Base-by-base conservation (phyloP, 2,113 vertebrate species). In the Origma solitaria region DNA sequence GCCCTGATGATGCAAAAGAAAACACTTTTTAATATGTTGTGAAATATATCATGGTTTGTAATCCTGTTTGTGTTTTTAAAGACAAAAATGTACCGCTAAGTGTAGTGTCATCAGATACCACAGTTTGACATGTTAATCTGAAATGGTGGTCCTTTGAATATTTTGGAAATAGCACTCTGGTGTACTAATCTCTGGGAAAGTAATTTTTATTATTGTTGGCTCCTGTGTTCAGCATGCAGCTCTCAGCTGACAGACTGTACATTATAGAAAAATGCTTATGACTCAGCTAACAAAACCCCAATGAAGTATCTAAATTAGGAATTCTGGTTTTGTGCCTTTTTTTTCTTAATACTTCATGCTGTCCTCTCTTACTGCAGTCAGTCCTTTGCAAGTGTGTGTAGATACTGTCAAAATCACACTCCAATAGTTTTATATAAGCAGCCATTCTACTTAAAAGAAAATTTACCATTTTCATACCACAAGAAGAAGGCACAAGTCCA, bases 121-220 rank as follows among this genome's bases (percentile, higher is more conserved):
- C 28, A 9, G 7, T 25, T 85, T 72, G 86, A 80, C 47, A 23
- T 53, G 49, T 94, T 94, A 92, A 49, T 88, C 82, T 93, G 72
- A 83, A 95, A 56, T 64, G 11, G 22, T 81, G 62, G 35, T 77
- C 60, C 72, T 90, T 83, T 49, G 18, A 71, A 60, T 88, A 25
- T 72, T 90, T 93, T 75, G 47, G 76, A 90, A 94, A 86, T 28
- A 83, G 13, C 64, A 49, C 56, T 80, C 58, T 66, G 42, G 31
- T 81, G 58, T 49, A 64, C 68, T 88, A 64, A 81, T 81, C 90
- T 93, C 88, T 93, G 92, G 82, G 86, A 96, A 92, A 86, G 68
- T 88, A 2, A 64, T 70, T 93, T 94, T 54, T 96, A 38, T 94
- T 95, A 73, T 70, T 94, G 44, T 96, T 96, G 94, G 85, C 88